Evolutionary conservation across 2,797 vertebrate species (phyloP).

Genomic region (Pipistrellus pygmaeus): DNA sequence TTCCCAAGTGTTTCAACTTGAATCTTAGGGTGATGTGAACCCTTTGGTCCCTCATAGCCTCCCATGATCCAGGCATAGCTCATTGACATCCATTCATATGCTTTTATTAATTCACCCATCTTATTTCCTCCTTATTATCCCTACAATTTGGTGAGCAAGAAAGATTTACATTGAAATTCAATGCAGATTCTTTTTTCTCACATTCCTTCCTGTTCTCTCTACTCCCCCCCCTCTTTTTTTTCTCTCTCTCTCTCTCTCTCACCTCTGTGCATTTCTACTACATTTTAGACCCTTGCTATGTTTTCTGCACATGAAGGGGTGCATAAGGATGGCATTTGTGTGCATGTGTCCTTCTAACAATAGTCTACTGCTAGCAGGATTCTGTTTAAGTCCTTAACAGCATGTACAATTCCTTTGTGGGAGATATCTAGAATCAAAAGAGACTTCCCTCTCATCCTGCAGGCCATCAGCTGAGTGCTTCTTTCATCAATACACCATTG

Average conservation of each 20-base stretch:
- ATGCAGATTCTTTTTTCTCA: neutral
- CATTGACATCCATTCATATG: neutral
- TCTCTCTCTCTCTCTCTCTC: neutral
- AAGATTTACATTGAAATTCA: conserved; percentile 41
- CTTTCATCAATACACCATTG: conserved; percentile 83
- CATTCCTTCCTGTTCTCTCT: neutral
- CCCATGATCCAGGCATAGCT: neutral
- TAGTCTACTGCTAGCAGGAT: neutral
- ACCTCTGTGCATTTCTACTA: neutral
- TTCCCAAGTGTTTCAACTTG: neutral
- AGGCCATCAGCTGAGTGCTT: conserved; percentile 73
- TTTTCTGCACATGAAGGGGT: neutral
- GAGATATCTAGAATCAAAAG: conserved; percentile 69
- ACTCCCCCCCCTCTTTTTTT: too few relatives aligned
- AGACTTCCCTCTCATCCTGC: conserved; percentile 55
- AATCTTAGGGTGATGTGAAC: neutral
- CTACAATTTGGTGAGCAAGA: neutral
- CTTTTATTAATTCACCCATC: neutral
- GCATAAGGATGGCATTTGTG: neutral
- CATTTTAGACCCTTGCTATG: neutral
- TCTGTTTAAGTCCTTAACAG: conserved; percentile 25
- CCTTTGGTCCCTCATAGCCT: neutral
- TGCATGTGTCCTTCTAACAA: conserved; percentile 24
- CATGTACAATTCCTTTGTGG: conserved; percentile 52
- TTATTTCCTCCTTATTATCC: neutral